Percentiles rank a stretch among this genome's conserved stretches.
Evolutionary conservation across 2,888 invertebrate species (phyloP).

Genomic region (Cynaeus angustus): DNA sequence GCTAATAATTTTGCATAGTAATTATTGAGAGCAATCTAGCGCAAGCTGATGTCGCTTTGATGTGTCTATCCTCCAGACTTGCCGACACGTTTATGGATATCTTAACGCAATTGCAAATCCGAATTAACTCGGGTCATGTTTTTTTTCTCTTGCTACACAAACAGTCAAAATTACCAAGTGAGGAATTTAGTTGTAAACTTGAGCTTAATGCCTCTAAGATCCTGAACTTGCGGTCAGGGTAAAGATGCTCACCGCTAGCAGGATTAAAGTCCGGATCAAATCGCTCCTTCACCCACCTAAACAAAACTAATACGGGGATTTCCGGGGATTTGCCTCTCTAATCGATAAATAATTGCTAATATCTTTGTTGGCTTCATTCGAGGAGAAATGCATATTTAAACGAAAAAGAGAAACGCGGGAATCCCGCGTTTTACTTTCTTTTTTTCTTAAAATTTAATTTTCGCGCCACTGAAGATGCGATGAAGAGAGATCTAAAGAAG

Average conservation of each 20-base stretch:
- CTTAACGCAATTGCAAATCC: slow-evolving; percentile 37
- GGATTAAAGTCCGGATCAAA: slow-evolving; percentile 50
- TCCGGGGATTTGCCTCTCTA: slow-evolving; percentile 44
- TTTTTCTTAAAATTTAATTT: too few relatives aligned
- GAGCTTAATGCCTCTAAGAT: slow-evolving; percentile 48
- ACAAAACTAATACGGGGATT: slow-evolving; percentile 51
- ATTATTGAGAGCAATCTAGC: slow-evolving; percentile 73
- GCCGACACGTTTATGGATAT: slow-evolving; percentile 47
- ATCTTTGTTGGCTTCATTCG: slow-evolving; percentile 17
- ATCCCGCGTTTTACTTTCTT: too few relatives aligned
- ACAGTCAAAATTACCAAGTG: slow-evolving; percentile 27
- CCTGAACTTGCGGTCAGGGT: slow-evolving; percentile 49
- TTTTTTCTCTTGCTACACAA: slow-evolving; percentile 16
- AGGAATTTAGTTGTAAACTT: slow-evolving; percentile 47
- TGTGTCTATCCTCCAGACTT: slow-evolving; percentile 59
- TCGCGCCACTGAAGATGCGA: too few relatives aligned
- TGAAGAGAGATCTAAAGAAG: too few relatives aligned
- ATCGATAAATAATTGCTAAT: slow-evolving; percentile 53
- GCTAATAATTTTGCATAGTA: slow-evolving; percentile 74
- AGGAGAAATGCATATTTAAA: neutral
- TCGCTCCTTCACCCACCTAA: slow-evolving; percentile 48
- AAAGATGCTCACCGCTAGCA: slow-evolving; percentile 46
- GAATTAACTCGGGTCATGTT: slow-evolving; percentile 11
- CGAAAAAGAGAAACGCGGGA: too few relatives aligned
- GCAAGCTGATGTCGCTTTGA: slow-evolving; percentile 72